Percentiles rank a stretch among this genome's conserved stretches.
These are phyloP conservation scores for Falco punctatus DNA, from an alignment of 2,113 vertebrate species.

Conservation along the genomic window DNA sequence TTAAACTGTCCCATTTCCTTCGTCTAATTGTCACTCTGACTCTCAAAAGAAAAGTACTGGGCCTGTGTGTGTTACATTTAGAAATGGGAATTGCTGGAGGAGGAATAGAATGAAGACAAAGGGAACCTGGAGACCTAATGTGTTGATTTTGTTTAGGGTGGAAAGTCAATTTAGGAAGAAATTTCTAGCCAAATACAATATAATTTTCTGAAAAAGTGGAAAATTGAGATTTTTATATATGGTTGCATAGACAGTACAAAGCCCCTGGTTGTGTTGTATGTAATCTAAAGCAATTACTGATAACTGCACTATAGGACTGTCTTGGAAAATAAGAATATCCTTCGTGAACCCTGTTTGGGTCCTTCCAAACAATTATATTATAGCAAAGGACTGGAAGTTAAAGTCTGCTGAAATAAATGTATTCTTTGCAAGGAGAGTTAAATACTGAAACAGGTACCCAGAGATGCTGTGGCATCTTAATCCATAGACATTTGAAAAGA, in stretches of 20 bases:
- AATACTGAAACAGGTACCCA: not conserved
- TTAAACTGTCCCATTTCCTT: not conserved
- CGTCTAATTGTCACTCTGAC: not conserved
- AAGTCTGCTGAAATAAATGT: not conserved
- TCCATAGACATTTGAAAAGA: not conserved
- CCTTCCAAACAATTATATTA: not conserved
- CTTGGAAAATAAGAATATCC: not conserved
- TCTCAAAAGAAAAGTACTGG: not conserved
- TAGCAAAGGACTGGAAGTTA: not conserved
- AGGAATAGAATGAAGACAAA: not conserved
- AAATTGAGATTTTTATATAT: not conserved
- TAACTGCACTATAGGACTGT: not conserved
- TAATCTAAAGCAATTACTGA: not conserved
- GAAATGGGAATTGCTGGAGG: not conserved
- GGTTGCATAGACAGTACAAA: not conserved
- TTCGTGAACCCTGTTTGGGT: not conserved
- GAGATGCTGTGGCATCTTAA: not conserved
- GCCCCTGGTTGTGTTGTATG: not conserved
- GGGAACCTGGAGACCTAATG: not conserved
- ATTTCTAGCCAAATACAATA: not conserved
- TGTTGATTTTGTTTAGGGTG: not conserved
- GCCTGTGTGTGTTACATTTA: rapidly evolving
- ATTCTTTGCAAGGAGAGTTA: not conserved
- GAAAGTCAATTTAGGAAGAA: not conserved
- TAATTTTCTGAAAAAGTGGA: not conserved